These are phyloP conservation scores for Paradoxurus hermaphroditus DNA, from an alignment of 2,113 vertebrate genomes.

Conservation along the genomic window DNA sequence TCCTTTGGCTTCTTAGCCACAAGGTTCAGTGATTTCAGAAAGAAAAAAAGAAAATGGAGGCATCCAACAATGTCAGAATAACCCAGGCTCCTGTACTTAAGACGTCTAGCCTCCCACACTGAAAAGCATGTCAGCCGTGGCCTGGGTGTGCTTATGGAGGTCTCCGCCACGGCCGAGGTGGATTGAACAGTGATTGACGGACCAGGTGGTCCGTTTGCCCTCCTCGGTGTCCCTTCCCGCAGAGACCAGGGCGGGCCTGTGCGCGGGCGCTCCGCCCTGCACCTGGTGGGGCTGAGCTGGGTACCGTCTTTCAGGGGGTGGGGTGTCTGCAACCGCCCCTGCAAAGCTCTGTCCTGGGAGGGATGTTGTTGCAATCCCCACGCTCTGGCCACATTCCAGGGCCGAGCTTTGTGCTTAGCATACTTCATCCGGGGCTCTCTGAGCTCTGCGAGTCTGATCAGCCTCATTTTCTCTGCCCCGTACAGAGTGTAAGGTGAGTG, in stretches of 20 bases:
- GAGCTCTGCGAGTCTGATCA: not conserved
- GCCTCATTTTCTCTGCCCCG: not conserved
- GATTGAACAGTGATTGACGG: fast-evolving
- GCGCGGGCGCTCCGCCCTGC: fast-evolving
- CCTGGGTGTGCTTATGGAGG: not conserved
- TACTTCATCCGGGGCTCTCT: not conserved
- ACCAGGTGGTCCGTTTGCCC: not conserved
- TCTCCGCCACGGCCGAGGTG: not conserved
- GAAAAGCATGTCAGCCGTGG: not conserved
- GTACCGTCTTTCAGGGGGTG: fast-evolving
- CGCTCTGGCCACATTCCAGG: not conserved
- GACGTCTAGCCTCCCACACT: not conserved
- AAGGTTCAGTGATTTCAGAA: not conserved
- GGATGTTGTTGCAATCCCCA: not conserved
- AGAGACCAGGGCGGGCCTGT: no score
- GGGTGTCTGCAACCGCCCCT: not conserved
- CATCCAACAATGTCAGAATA: not conserved
- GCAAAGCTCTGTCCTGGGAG: not conserved
- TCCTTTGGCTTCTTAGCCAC: not conserved
- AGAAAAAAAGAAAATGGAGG: not conserved
- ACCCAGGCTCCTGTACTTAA: not conserved
- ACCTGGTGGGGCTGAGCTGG: not conserved
- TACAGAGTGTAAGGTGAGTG: not conserved
- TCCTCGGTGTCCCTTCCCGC: not conserved
- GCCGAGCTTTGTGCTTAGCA: not conserved